These are phyloP conservation scores for Lineus longissimus DNA, from an alignment of 1,140 invertebrate genomes.

Conservation along the genomic window DNA sequence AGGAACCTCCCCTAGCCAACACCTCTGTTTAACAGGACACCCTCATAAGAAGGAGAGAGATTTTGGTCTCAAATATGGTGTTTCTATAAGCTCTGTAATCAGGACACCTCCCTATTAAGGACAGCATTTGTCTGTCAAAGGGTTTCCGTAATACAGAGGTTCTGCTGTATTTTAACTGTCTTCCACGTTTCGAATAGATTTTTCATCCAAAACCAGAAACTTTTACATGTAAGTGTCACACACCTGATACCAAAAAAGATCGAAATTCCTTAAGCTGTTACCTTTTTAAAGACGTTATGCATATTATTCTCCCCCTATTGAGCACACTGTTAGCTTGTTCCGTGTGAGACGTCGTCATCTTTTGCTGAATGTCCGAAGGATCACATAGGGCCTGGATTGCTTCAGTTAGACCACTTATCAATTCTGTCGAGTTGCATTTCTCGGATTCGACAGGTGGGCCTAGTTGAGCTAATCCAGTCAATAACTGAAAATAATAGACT, in stretches of 20 bases:
- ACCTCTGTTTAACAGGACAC: too few relatives aligned
- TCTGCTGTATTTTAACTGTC: too few relatives aligned
- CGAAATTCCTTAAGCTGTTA: too few relatives aligned
- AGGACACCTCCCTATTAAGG: too few relatives aligned
- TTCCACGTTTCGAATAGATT: too few relatives aligned
- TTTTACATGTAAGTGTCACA: neutral
- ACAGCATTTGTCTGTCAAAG: too few relatives aligned
- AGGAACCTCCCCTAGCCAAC: too few relatives aligned
- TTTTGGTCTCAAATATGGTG: too few relatives aligned
- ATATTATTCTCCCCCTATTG: slow-evolving; percentile 79
- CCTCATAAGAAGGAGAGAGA: too few relatives aligned
- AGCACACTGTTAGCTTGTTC: slow-evolving; percentile 58
- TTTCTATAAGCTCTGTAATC: too few relatives aligned
- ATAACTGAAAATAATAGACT: slow-evolving; percentile 55
- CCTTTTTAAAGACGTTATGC: slow-evolving; percentile 80
- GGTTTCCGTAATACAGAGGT: too few relatives aligned
- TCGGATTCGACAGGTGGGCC: slow-evolving; percentile 60
- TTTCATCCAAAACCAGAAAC: too few relatives aligned
- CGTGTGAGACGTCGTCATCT: slow-evolving; percentile 59
- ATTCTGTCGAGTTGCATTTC: slow-evolving; percentile 62
- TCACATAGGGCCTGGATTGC: slow-evolving; percentile 82
- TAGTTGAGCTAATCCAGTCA: slow-evolving; percentile 69
- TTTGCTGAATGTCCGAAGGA: slow-evolving; percentile 69
- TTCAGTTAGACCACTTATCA: slow-evolving; percentile 79
- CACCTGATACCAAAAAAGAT: neutral